phyloP scores from a whole-genome alignment of 2,888 invertebrate species.

The Esperia sulphurella region DNA sequence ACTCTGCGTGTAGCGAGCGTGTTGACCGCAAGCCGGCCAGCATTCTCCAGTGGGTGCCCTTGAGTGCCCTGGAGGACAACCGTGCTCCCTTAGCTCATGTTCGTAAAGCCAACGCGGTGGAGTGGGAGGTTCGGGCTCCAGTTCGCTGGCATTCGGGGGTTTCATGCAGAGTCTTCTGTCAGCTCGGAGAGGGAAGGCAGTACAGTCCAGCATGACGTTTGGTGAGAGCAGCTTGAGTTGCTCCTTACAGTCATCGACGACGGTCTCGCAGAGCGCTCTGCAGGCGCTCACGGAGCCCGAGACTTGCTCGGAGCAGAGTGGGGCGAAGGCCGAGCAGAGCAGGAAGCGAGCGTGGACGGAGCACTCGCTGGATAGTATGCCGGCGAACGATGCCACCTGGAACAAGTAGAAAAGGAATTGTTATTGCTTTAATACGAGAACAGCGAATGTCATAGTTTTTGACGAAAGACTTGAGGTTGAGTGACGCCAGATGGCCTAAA shows the following conservation, averaged over 20 bases:
- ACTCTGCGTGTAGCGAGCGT: constrained; percentile 82
- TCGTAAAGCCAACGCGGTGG: constrained; percentile 65
- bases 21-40: constrained; percentile 83
- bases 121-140: constrained; percentile 62
- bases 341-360: constrained; percentile 90
- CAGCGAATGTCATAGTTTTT: too few species aligned
- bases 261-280: constrained; percentile 90
- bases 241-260: constrained; percentile 84
- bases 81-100: constrained; percentile 49
- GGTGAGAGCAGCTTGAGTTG: constrained; percentile 85
- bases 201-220: constrained; percentile 87
- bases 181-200: constrained; percentile 86
- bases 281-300: constrained; percentile 92
- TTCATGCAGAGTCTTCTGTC: constrained; percentile 88
- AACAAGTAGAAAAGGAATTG: constrained; percentile 44
- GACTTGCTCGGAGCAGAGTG: constrained; percentile 93
- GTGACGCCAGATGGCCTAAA: too few species aligned
- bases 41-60: constrained; percentile 78
- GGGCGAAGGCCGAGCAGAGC: constrained; percentile 93
- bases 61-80: constrained; percentile 81
- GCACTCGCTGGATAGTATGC: constrained; percentile 88
- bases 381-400: constrained; percentile 85
- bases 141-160: constrained; percentile 72
- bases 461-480: too few species aligned
- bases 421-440: background rate